phyloP scores from a whole-genome alignment of 2,888 invertebrate species.

The Caenorhabditis sp. region DNA sequence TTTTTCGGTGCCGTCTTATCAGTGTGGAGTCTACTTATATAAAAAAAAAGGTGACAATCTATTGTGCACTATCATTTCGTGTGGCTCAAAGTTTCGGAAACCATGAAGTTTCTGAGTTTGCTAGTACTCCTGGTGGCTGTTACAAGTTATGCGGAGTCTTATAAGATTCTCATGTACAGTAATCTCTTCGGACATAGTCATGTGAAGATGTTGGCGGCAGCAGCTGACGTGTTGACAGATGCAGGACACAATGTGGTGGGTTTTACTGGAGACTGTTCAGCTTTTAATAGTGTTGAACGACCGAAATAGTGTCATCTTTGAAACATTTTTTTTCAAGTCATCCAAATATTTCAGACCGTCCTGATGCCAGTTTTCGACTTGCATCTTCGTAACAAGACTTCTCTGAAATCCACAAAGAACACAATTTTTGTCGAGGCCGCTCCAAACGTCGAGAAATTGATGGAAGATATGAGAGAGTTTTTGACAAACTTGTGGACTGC shows the following conservation, averaged over 20 bases:
- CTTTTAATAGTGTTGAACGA: background rate
- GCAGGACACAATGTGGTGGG: conserved; percentile 63
- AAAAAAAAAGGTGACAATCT: background rate
- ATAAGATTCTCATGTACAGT: conserved; percentile 53
- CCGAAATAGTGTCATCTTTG: background rate
- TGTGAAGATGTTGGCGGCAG: conserved; percentile 44
- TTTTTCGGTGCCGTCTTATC: conserved; percentile 3
- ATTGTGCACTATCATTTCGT: background rate
- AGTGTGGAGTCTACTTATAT: background rate
- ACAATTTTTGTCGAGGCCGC: conserved; percentile 43
- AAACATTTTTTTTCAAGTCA: too few species aligned
- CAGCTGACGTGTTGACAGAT: conserved; percentile 48
- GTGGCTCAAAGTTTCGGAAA: background rate
- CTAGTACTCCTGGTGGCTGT: conserved; percentile 4
- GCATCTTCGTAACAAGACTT: conserved; percentile 18
- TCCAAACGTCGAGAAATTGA: conserved; percentile 23
- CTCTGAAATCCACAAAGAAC: conserved; percentile 54
- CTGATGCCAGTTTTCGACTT: conserved; percentile 39
- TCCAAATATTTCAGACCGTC: too few species aligned
- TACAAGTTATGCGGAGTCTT: conserved; percentile 23
- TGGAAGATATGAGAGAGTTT: conserved; percentile 49
- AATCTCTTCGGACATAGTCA: conserved; percentile 57
- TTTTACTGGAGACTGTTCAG: conserved; percentile 15
- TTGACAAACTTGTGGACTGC: conserved; percentile 34
- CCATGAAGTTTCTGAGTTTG: conserved; percentile 14